Evolutionary conservation across 2,888 invertebrate genomes (phyloP).

Genomic region (Euspilapteryx auroguttella): DNA sequence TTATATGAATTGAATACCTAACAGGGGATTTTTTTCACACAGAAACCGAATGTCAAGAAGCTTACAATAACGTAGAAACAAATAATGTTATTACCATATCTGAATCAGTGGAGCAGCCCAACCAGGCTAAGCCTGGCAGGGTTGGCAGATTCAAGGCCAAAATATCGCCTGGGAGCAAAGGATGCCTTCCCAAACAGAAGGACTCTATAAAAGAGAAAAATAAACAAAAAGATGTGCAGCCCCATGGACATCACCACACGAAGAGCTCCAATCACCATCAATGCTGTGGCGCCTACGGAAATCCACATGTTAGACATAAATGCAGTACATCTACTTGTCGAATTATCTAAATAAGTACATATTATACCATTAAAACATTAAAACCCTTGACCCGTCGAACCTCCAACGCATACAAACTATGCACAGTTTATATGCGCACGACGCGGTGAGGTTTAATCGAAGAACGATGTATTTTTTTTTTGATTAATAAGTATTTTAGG

Average conservation of each 20-base stretch:
- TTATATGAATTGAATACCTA: too few relatives aligned
- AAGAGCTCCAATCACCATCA: slow-evolving; percentile 51
- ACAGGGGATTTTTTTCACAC: too few relatives aligned
- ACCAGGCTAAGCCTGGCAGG: slow-evolving; percentile 28
- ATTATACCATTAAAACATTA: too few relatives aligned
- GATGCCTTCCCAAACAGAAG: slow-evolving; percentile 20
- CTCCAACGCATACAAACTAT: too few relatives aligned
- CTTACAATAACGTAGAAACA: slow-evolving; percentile 24
- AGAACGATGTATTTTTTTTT: too few relatives aligned
- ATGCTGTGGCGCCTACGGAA: slow-evolving; percentile 52
- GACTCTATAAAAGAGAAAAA: slow-evolving; percentile 18
- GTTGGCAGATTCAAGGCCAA: slow-evolving; percentile 36
- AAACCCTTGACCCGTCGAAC: too few relatives aligned
- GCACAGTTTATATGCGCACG: too few relatives aligned
- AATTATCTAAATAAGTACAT: slow-evolving; percentile 24
- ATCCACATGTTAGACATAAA: slow-evolving; percentile 50
- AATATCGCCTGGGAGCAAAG: slow-evolving; percentile 40
- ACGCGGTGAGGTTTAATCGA: too few relatives aligned
- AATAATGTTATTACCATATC: slow-evolving; percentile 20
- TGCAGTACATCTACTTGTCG: slow-evolving; percentile 35
- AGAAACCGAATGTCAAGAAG: slow-evolving; percentile 41
- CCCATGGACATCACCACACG: slow-evolving; percentile 43
- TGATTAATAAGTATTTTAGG: too few relatives aligned
- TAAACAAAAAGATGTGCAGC: slow-evolving; percentile 20
- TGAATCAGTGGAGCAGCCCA: slow-evolving; percentile 17